Evolutionary conservation across 2,113 vertebrate genomes (phyloP), one percentile per base, ranked within the genome.

Genomic region (Hassar affinis): DNA sequence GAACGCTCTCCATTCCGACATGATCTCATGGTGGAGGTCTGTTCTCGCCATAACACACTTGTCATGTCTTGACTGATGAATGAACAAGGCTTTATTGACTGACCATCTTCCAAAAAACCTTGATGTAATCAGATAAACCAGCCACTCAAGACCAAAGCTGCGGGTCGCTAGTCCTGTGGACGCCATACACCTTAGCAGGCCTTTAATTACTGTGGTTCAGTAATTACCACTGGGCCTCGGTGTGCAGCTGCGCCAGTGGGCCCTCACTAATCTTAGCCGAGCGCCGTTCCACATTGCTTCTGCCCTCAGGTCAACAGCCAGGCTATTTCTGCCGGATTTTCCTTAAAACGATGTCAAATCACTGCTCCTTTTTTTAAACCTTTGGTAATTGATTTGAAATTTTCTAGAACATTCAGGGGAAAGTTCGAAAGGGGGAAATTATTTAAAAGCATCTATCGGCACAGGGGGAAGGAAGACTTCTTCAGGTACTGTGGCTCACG

Each of bases 191-290:
- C 30, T 56, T 72, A 33, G 38, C 56, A 56, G 66, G 52, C 15
- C 74, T 77, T 85, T 77, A 85, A 85, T 78, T 85, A 52, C 75
- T 30, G 47, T 4, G 35, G 22, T 54, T 27, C 27, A 59, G 82
- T 78, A 78, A 86, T 74, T 78, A 84, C 33, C 54, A 2, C 52
- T 78, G 74, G 79, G 82, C 78, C 85, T 78, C 72, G 22, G 72
- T 3, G 42, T 18, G 81, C 69, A 76, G 81, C 76, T 84, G 78
- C 85, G 7, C 64, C 66, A 51, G 12, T 56, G 66, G 79, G 79
- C 64, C 75, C 75, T 22, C 25, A 5, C 49, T 81, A 78, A 84
- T 78, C 75, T 78, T 27, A 69, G 12, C 20, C 20, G 4, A 75
- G 57, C 6, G 56, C 27, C 1, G 30, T 54, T n/a, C 57, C 57